These are phyloP conservation scores for Callipepla californica DNA, from an alignment of 2,113 vertebrate genomes.

Conservation along the genomic window DNA sequence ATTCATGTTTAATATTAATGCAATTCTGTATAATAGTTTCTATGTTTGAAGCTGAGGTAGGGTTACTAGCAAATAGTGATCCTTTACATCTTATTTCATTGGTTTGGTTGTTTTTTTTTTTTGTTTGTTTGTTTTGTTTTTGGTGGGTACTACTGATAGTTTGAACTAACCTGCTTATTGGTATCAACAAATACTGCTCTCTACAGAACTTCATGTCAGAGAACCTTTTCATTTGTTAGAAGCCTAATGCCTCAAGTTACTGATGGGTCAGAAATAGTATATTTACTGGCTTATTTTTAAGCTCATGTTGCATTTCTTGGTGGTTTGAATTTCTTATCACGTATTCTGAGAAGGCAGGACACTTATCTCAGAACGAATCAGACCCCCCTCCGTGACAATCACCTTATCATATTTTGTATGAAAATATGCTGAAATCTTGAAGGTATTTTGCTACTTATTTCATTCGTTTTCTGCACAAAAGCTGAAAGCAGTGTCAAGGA, in stretches of 20 bases:
- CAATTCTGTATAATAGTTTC: background rate
- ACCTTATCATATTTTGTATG: background rate
- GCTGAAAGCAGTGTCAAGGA: background rate
- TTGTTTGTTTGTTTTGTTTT: background rate
- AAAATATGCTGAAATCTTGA: background rate
- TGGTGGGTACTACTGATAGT: background rate
- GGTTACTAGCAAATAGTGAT: background rate
- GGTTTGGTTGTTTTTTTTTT: too few species aligned
- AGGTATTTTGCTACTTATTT: background rate
- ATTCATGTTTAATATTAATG: accelerated
- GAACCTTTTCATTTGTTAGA: background rate
- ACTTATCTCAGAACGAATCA: background rate
- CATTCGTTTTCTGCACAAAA: background rate
- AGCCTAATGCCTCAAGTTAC: accelerated
- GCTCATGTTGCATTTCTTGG: background rate
- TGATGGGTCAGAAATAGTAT: background rate
- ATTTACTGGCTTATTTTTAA: background rate
- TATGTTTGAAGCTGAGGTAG: accelerated
- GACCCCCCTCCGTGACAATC: background rate
- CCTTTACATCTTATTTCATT: background rate
- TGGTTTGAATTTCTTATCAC: background rate
- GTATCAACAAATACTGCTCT: background rate
- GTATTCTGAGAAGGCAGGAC: background rate
- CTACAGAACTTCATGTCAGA: background rate
- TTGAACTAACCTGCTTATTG: background rate